Conservation (phyloP, 2,113 vertebrate species). For the Ciconia maguari region DNA sequence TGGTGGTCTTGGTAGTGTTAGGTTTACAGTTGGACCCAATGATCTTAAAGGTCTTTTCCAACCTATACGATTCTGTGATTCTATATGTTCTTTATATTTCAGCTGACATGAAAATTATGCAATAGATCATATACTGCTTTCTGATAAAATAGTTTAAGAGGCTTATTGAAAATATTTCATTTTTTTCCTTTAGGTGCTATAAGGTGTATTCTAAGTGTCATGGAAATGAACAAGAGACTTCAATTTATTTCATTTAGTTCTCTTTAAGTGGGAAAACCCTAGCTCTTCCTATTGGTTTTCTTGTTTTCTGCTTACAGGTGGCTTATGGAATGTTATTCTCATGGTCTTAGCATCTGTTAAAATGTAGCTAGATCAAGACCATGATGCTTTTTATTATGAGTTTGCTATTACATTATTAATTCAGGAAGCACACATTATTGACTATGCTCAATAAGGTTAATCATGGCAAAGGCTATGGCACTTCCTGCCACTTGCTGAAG, state of each 20-base stretch:
- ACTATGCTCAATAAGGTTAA: not conserved
- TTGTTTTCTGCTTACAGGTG: not conserved
- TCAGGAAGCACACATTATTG: not conserved
- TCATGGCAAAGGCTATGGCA: not conserved
- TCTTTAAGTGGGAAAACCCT: not conserved
- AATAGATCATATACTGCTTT: not conserved
- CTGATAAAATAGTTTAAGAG: not conserved
- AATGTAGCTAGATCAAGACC: not conserved
- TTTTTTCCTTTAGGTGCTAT: not conserved
- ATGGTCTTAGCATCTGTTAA: not conserved
- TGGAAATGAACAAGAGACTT: not conserved
- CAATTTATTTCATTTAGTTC: not conserved
- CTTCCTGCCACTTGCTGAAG: not conserved
- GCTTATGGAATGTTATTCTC: not conserved
- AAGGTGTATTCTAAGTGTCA: not conserved
- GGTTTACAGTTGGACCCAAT: too few relatives aligned
- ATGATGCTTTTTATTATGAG: not conserved
- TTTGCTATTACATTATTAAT: not conserved
- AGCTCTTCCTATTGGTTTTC: not conserved
- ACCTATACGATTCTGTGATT: too few relatives aligned
- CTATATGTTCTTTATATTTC: not conserved
- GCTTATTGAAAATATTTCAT: not conserved
- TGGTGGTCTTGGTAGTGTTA: too few relatives aligned
- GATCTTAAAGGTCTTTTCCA: too few relatives aligned
- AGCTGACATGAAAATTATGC: not conserved